Percentiles rank a stretch among this genome's conserved stretches.
phyloP scores from a whole-genome alignment of 2,113 vertebrate species.

The Strix aluco region DNA sequence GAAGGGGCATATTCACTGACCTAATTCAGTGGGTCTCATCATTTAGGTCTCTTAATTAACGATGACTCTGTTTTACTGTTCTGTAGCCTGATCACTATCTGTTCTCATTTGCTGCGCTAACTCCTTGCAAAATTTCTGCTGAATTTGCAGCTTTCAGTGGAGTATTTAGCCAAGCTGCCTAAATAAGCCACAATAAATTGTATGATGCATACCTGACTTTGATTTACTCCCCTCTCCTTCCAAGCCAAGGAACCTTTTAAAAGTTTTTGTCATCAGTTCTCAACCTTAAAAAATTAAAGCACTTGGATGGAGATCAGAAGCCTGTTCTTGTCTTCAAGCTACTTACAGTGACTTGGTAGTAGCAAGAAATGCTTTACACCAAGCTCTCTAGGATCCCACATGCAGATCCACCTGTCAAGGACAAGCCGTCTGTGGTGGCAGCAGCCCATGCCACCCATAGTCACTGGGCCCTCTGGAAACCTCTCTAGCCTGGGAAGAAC shows the following conservation, averaged over 20 bases:
- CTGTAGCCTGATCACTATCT: conserved; percentile 36
- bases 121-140: conserved; percentile 36
- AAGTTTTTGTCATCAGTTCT: conserved; percentile 20
- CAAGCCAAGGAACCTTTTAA: neutral
- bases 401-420: neutral
- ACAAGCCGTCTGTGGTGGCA: neutral
- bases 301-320: conserved; percentile 14
- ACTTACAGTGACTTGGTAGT: neutral
- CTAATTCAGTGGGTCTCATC: conserved; percentile 24
- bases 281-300: conserved; percentile 9
- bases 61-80: conserved; percentile 29
- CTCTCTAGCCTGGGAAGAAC: neutral
- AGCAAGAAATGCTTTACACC: neutral
- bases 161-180: conserved; percentile 34
- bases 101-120: conserved; percentile 25
- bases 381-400: neutral
- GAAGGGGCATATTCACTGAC: conserved; percentile 36
- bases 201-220: neutral
- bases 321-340: neutral
- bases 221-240: conserved; percentile 32
- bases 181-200: conserved; percentile 21
- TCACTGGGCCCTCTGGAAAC: neutral
- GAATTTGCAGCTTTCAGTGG: conserved; percentile 17
- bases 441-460: neutral
- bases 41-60: conserved; percentile 56